Evolutionary conservation across 30 jellyfish, hydroid and myxozoan species (phyloP).

Genomic region (Chironex yamaguchii): DNA sequence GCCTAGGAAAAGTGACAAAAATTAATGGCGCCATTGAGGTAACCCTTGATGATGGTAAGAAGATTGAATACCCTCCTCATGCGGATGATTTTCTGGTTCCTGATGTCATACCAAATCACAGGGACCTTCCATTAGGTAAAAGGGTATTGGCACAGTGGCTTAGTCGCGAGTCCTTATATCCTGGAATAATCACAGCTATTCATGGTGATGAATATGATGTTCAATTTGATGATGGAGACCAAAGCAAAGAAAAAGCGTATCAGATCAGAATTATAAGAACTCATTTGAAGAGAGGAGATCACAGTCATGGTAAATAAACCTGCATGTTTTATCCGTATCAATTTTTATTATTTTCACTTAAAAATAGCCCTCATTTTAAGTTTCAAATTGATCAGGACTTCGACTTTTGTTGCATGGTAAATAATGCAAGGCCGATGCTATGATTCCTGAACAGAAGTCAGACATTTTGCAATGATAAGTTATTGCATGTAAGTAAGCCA

Average conservation of each 20-base stretch:
- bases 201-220: conserved; percentile 81
- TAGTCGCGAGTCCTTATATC: conserved; percentile 81
- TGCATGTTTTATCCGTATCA: too few relatives aligned
- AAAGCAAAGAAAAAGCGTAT: conserved; percentile 79
- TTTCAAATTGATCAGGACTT: too few relatives aligned
- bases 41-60: conserved; percentile 72
- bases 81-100: conserved; percentile 73
- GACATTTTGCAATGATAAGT: too few relatives aligned
- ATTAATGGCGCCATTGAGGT: conserved; percentile 66
- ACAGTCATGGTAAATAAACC: neutral
- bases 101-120: conserved; percentile 80
- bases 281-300: conserved; percentile 9
- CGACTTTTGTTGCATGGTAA: too few relatives aligned
- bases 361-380: too few relatives aligned
- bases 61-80: conserved; percentile 25
- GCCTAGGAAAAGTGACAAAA: conserved; percentile 78
- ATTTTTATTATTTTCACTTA: too few relatives aligned
- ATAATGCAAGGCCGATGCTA: too few relatives aligned
- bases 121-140: conserved; percentile 79
- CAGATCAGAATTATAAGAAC: conserved; percentile 85
- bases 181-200: conserved; percentile 84
- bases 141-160: conserved; percentile 93
- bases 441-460: too few relatives aligned
- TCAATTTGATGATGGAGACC: conserved; percentile 94
- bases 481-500: too few relatives aligned